Percentiles rank a stretch among this genome's conserved stretches.
phyloP scores from a whole-genome alignment of 2,113 vertebrate genomes.

The Arvicanthis niloticus region DNA sequence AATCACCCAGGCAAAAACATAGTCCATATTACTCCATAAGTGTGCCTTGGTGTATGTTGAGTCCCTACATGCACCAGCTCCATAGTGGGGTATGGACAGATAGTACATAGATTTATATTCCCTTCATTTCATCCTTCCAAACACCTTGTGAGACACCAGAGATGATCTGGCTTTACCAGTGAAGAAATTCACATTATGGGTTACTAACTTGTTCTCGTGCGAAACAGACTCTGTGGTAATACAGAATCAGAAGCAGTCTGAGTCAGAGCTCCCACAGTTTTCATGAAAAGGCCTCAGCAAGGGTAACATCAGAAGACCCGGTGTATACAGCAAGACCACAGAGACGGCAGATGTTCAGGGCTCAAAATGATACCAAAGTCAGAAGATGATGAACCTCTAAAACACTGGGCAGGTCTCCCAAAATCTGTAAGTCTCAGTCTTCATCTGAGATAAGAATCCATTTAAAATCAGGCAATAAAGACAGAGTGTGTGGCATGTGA shows the following conservation, averaged over 20 bases:
- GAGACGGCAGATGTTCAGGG: not conserved
- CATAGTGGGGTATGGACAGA: not conserved
- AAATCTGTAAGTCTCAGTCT: not conserved
- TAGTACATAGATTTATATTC: not conserved
- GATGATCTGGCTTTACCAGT: not conserved
- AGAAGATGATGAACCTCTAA: not conserved
- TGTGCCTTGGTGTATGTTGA: not conserved
- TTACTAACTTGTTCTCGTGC: not conserved
- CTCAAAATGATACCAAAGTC: not conserved
- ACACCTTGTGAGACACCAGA: not conserved
- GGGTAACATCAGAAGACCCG: not conserved
- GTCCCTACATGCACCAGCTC: not conserved
- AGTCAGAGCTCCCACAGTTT: not conserved
- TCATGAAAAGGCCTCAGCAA: not conserved
- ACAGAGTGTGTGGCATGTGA: not conserved
- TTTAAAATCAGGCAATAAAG: not conserved
- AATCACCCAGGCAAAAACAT: not conserved
- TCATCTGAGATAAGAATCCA: not conserved
- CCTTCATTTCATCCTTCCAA: not conserved
- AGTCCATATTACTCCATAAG: not conserved
- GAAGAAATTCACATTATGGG: not conserved
- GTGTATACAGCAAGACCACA: not conserved
- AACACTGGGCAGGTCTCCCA: not conserved
- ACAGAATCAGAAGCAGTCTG: not conserved
- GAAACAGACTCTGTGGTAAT: not conserved